Base-by-base conservation (phyloP, 2,113 vertebrate genomes). In the Siniperca knerii region DNA sequence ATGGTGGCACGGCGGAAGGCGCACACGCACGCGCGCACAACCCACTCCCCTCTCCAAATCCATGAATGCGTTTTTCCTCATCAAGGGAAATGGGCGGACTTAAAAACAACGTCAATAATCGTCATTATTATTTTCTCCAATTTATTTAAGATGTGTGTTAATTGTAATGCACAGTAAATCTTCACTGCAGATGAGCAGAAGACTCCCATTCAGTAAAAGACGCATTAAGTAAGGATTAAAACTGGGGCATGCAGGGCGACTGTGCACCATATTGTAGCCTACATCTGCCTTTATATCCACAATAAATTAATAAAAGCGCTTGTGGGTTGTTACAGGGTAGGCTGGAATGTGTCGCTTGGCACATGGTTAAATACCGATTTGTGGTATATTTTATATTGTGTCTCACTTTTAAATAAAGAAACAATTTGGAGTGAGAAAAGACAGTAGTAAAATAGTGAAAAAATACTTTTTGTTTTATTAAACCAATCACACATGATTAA, bases 161-260 rank as follows among this genome's bases (percentile, higher is more conserved):
- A 94, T 94, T 87, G 77, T 77, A 87, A 90, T 90, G 90, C 79
- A 60, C 61, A 35, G 66, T 87, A 90, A 87, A 84, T 88, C 89
- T 89, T 88, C 54, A 18, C 6, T 61, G 70, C 61, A 83, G 60
- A 79, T 50, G 46, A 92, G 76, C 82, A 78, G 23, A 92, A 88
- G 86, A 64, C 44, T 75, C 23, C 29, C 44, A 75, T 90, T 90
- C 84, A 79, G 55, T 64, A 65, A 88, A 89, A 90, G 90, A 91
- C 75, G 91, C 86, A 84, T 93, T 94, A 94, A 95, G 66, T 91
- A 90, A 91, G 92, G 91, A 93, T 95, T 93, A 90, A 76, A 89
- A 87, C 70, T 35, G 50, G 85, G 77, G 60, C 90, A 62, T 75
- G 81, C 81, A 69, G 84, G 83, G 77, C 58, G 48, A 75, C 76